Base-by-base conservation (phyloP, 2,888 invertebrate species). In the Neria commutata region DNA sequence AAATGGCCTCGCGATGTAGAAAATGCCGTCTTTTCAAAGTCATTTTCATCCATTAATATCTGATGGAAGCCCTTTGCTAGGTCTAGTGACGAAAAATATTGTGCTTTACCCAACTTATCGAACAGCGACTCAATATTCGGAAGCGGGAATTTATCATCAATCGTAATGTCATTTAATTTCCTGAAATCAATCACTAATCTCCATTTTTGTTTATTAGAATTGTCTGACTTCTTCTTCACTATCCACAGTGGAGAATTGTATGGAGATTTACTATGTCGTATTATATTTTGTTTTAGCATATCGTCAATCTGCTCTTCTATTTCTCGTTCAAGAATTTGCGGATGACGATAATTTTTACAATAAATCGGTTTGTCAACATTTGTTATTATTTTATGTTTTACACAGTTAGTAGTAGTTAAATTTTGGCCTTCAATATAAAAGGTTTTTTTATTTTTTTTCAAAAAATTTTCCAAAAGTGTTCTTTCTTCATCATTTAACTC, bases 221-320 rank as follows among this genome's bases (percentile, higher is more conserved):
- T 33, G 16, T 58, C 58, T 16, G 19, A 40, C 57, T 63, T 63
- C 53, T 54, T 58, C n/a, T 17, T 25, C 1, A 61, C 61, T 3
- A 57, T 55, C 64, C 57, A 62, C 11, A 62, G 33, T 5, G 61
- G 60, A 2, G 55, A 52, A 3, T 55, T 58, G 48, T 60, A 64
- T 10, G 62, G 58, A 2, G 62, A 64, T 37, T 37, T 53, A 19
- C 64, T 62, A 25, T 19, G 56, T 10, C 47, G 16, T 6, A 61
- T 62, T 16, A 65, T 63, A 3, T 47, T 34, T 11, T 60, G 53
- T 4, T 54, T 25, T 21, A 64, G 34, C 62, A 62, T 62, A 4
- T 56, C 45, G 6, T 54, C 24, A 34, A 58, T 48, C 16, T 58
- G 58, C 19, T 1, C 10, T n/a, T 47, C 23, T 49, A 59, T 52